phyloP scores from a whole-genome alignment of 2,797 vertebrate genomes.

The Notolepis coatsorum region DNA sequence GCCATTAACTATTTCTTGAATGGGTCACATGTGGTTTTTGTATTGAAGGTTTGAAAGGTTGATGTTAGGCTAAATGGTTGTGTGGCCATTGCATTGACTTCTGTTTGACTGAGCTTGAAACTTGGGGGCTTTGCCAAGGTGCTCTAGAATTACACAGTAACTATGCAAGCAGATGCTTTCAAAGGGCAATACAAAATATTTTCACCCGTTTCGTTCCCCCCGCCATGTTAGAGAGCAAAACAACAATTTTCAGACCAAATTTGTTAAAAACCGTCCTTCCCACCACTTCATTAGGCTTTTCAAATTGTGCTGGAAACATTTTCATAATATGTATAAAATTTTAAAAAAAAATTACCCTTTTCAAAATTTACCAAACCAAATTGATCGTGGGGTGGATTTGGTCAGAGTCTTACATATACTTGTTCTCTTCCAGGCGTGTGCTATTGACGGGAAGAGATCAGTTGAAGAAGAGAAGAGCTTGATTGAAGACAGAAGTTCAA shows the following conservation, averaged over 20 bases:
- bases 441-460: constrained; percentile 72
- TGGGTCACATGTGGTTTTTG: constrained; percentile 81
- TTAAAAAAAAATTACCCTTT: no score
- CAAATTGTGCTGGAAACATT: not conserved
- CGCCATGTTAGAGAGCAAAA: not conserved
- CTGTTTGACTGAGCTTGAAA: constrained; percentile 67
- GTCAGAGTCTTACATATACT: constrained; percentile 78
- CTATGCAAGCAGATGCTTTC: constrained; percentile 29
- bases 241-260: no score
- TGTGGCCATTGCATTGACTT: constrained; percentile 57
- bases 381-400: constrained; percentile 57
- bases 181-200: constrained; percentile 1
- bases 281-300: constrained; percentile 24
- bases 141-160: constrained; percentile 47
- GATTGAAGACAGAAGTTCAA: constrained; percentile 71
- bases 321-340: constrained; percentile 25
- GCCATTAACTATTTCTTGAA: constrained; percentile 74
- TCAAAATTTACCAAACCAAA: constrained; percentile 40
- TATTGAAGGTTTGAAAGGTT: constrained; percentile 52
- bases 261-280: constrained; percentile 9
- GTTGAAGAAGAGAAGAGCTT: constrained; percentile 75
- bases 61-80: constrained; percentile 38
- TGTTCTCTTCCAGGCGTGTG: constrained; percentile 80
- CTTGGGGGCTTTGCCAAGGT: constrained; percentile 68
- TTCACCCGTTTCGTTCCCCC: not conserved